Percentiles rank a stretch among this genome's conserved stretches.
Conservation (phyloP, 2,888 invertebrate genomes). For the Acleris cristana region DNA sequence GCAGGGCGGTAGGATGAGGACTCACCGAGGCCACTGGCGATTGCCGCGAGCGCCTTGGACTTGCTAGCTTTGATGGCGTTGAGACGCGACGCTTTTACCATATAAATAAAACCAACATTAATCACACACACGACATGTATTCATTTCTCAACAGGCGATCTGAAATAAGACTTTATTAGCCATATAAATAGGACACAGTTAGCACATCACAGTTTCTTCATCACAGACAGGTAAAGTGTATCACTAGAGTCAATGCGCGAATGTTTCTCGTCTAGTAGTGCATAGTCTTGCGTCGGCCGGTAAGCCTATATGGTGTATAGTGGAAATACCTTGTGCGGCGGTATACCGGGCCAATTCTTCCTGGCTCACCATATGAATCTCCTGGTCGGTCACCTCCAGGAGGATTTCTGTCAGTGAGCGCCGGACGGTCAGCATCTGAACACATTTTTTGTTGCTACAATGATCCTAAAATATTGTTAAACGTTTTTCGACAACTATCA, state of each 20-base stretch:
- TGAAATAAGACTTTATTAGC: conserved; percentile 82
- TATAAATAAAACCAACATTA: conserved; percentile 85
- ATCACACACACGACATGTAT: conserved; percentile 76
- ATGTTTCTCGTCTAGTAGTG: conserved; percentile 58
- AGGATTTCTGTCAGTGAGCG: conserved; percentile 96
- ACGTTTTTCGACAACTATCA: too few species aligned
- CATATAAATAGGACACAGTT: conserved; percentile 58
- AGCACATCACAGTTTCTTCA: conserved; percentile 55
- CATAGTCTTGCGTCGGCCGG: conserved; percentile 62
- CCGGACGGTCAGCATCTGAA: conserved; percentile 93
- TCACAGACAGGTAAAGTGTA: conserved; percentile 49
- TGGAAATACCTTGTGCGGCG: conserved; percentile 92
- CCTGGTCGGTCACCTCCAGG: conserved; percentile 95
- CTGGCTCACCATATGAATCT: conserved; percentile 92
- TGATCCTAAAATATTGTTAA: too few species aligned
- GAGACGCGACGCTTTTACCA: conserved; percentile 87
- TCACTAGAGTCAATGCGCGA: conserved; percentile 61
- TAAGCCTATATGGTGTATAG: conserved; percentile 62
- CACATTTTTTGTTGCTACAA: not conserved
- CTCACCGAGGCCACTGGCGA: conserved; percentile 96
- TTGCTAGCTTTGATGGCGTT: conserved; percentile 88
- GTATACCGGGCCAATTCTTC: conserved; percentile 93
- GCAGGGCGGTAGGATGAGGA: conserved; percentile 61
- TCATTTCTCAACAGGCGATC: conserved; percentile 69
- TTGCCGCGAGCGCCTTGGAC: conserved; percentile 94